Evolutionary conservation across 2,888 invertebrate genomes (phyloP), one percentile per base, ranked within the genome.

Genomic region (Agriotes lineatus): DNA sequence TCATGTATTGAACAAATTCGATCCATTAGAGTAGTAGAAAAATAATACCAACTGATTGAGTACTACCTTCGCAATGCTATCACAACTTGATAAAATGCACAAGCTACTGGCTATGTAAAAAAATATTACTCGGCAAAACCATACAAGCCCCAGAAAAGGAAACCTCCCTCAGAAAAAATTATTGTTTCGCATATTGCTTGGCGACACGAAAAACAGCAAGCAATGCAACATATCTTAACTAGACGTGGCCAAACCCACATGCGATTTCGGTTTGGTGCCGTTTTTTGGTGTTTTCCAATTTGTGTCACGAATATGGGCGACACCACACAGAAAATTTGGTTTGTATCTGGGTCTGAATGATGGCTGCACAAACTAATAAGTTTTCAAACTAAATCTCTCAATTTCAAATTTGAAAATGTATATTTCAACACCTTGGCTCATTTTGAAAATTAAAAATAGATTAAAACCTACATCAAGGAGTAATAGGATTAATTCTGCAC

Each of bases 111-210:
- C 59, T 25, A 52, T 64, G 44, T 66, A 61, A 48, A 61, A 37
- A 67, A 39, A 54, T 25, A 64, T 30, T 45, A 60, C 48, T 14
- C 22, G 25, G 7, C 7, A 25, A 48, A 14, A 18, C 10, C 19
- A n/a, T 48, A 48, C 12, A 42, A 48, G 48, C 48, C 48, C 14
- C 48, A 22, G 48, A 18, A 45, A 22, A 48, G 22, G 1, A 14
- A 48, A 48, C 19, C 4, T 4, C 7, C 20, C 48, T 22, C 20
- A 16, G 19, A 1, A 18, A 64, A 63, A 56, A 62, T 68, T 66
- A 68, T 62, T 52, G 44, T 77, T 71, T 72, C 63, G 72, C 71
- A 74, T 77, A 79, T 79, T 78, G 78, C 79, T 76, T 73, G 75
- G 75, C 73, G 22, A 12, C 62, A 61, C 48, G 37, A 20, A n/a